Evolutionary conservation across 2,888 invertebrate genomes (phyloP).

Genomic region (Augiades crinisus): DNA sequence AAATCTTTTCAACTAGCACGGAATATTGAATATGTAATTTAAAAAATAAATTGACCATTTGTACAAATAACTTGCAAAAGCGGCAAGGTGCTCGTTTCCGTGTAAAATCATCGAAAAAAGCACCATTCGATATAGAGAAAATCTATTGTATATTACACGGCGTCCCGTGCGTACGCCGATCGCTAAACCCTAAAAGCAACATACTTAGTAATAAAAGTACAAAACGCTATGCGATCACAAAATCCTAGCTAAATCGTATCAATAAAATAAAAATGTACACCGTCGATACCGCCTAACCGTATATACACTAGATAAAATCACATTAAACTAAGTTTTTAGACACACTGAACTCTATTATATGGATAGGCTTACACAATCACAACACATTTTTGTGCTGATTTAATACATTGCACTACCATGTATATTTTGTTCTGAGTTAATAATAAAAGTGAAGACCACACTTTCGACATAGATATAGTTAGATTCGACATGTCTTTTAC

Average conservation of each 20-base stretch:
- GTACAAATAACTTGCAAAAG: slow-evolving; percentile 22
- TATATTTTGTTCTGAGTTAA: too few species aligned
- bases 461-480: too few species aligned
- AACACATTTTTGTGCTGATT: too few species aligned
- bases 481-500: too few species aligned
- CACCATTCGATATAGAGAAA: slow-evolving; percentile 24
- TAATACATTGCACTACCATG: too few species aligned
- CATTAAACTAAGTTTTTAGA: too few species aligned
- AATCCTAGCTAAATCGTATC: slow-evolving; percentile 64
- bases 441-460: too few species aligned
- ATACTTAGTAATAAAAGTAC: slow-evolving; percentile 57
- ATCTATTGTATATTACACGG: slow-evolving; percentile 18
- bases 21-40: slow-evolving; percentile 13
- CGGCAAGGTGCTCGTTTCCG: slow-evolving; percentile 23
- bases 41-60: slow-evolving; percentile 15
- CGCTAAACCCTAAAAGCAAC: slow-evolving; percentile 46
- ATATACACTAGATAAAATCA: slow-evolving; percentile 77
- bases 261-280: slow-evolving; percentile 74
- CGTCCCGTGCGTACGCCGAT: slow-evolving; percentile 7
- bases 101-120: slow-evolving; percentile 26
- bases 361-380: too few species aligned
- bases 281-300: slow-evolving; percentile 65
- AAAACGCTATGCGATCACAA: slow-evolving; percentile 78
- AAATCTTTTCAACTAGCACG: slow-evolving; percentile 1
- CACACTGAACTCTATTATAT: too few species aligned